A percentile compares a stretch with the other conserved stretches of the same genome.
Evolutionary conservation across 2,113 vertebrate species (phyloP).

Genomic region (Oncorhynchus mykiss): DNA sequence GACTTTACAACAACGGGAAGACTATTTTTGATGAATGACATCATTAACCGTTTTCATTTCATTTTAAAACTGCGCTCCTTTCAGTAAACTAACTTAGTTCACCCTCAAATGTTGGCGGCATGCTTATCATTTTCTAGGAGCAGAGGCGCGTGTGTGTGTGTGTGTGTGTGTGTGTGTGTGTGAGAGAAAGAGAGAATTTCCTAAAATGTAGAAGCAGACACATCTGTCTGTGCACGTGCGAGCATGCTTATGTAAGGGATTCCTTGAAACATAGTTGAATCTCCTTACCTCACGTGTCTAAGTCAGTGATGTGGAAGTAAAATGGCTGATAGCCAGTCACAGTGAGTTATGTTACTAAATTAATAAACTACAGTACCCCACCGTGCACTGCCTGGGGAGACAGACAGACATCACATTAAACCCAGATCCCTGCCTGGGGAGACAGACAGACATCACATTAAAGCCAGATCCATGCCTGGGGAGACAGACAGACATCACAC

Average conservation of each 20-base stretch:
- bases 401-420: conserved; percentile 4
- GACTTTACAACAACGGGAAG: neutral
- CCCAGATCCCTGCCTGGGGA: too few species aligned
- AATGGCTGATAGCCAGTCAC: neutral
- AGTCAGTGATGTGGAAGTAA: conserved; percentile 23
- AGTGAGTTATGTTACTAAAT: conserved; percentile 3
- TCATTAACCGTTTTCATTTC: neutral
- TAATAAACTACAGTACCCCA: neutral
- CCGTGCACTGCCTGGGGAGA: too few species aligned
- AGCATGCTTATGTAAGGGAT: too few species aligned
- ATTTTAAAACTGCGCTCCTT: conserved; percentile 17
- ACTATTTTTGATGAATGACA: neutral
- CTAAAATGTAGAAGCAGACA: too few species aligned
- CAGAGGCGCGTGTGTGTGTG: too few species aligned
- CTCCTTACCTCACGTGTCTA: conserved; percentile 15
- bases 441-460: neutral
- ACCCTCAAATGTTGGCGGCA: neutral
- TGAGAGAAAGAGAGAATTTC: too few species aligned
- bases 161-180: too few species aligned
- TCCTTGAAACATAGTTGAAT: too few species aligned
- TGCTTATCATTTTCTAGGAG: too few species aligned
- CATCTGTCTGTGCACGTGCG: too few species aligned
- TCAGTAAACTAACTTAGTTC: conserved; percentile 16
- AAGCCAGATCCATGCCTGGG: too few species aligned
- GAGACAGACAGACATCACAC: neutral